A percentile compares a stretch with the other conserved stretches of the same genome.
These are phyloP conservation scores for Typhlomys cinereus DNA, from an alignment of 2,113 vertebrate genomes.

Conservation along the genomic window DNA sequence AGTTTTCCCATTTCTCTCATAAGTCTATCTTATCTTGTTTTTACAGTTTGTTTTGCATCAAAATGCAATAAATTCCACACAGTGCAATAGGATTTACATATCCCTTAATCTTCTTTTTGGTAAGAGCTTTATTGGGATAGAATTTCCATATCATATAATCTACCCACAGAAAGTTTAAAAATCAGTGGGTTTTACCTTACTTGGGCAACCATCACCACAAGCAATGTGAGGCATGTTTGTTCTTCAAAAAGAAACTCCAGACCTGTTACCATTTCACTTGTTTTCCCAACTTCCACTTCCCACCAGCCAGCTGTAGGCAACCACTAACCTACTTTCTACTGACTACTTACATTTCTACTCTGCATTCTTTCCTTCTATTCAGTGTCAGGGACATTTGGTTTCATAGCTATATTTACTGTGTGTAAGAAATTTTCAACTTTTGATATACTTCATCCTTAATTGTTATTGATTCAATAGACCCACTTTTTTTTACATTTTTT, in stretches of 20 bases:
- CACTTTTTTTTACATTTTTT: too few species aligned
- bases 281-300: background rate
- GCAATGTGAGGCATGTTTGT: background rate
- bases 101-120: background rate
- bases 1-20: constrained; percentile 9
- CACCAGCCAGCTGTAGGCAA: background rate
- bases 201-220: background rate
- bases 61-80: background rate
- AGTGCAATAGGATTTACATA: background rate
- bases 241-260: background rate
- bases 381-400: background rate
- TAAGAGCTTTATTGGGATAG: background rate
- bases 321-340: background rate
- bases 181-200: background rate
- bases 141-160: background rate
- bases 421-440: constrained; percentile 17
- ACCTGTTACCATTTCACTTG: background rate
- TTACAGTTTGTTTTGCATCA: background rate
- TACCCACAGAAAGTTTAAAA: background rate
- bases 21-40: constrained; percentile 12
- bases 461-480: background rate
- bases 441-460: background rate
- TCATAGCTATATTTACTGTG: background rate
- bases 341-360: background rate
- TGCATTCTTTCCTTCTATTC: background rate